Conservation (phyloP, 2,113 vertebrate species). For the Fregetta grallaria region DNA sequence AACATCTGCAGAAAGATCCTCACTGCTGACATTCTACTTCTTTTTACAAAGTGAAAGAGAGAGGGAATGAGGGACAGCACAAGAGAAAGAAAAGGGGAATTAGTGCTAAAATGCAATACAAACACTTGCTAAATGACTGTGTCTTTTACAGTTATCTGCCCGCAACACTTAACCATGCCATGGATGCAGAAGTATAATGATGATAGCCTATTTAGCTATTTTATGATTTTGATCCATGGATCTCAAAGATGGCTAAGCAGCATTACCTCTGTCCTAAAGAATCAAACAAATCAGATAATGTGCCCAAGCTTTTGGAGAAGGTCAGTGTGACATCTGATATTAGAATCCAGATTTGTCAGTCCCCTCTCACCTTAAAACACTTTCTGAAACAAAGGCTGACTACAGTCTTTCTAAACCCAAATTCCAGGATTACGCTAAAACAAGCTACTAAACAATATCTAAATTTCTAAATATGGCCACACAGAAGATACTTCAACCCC, state of each 20-base stretch:
- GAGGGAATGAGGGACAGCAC: neutral
- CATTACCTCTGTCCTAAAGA: neutral
- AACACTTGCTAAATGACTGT: neutral
- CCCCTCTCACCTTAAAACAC: neutral
- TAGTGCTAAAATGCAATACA: neutral
- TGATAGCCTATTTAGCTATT: neutral
- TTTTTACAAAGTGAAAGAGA: neutral
- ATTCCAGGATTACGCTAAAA: neutral
- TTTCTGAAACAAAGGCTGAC: neutral
- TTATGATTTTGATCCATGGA: neutral
- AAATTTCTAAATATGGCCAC: neutral
- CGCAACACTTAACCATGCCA: neutral
- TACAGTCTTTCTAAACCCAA: neutral
- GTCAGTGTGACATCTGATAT: neutral
- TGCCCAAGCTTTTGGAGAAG: neutral
- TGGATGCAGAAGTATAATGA: neutral
- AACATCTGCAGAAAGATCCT: neutral
- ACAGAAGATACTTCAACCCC: neutral
- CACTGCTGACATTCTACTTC: neutral
- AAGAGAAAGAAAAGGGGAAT: neutral
- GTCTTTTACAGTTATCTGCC: neutral
- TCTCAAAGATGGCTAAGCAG: neutral
- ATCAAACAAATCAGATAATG: neutral
- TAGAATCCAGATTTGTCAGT: neutral
- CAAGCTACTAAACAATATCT: neutral